Evolutionary conservation across 2,888 invertebrate genomes (phyloP), one percentile per base, ranked within the genome.

Genomic region (Megaustenia siamemsis): DNA sequence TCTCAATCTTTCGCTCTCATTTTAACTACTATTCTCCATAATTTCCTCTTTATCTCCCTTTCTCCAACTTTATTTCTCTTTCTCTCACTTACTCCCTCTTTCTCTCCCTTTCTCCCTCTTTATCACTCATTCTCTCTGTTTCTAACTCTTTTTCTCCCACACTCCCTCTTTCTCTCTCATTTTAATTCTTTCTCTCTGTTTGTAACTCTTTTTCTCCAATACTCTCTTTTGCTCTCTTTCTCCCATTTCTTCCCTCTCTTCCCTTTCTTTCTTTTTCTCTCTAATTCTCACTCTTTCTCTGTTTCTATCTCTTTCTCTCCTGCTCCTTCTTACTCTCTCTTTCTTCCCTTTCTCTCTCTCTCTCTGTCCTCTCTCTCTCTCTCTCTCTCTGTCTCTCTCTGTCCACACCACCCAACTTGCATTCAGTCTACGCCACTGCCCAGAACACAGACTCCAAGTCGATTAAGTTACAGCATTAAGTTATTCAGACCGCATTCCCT

Each of bases 301-400:
- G 45, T 75, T 28, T 75, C 18, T 45, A 12, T 75, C 28, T 75
- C 75, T 69, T 24, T 35, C n/a, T 73, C 73, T 38, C 24, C 40
- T 73, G 21, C 12, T 73, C n/a, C 40, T 43, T 73, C 38, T 73
- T 43, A 28, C 21, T 24, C 35, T 38, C 38, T 38, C 35, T 38
- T 71, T 24, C 38, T 38, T 71, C 75, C 43, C 45, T 75, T 21
- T 45, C 45, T 75, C 28, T 75, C 75, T 69, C 35, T 35, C n/a
- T 73, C 73, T 38, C 24, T 73, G 5, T 73, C 40, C 12, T 73
- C n/a, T 73, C 73, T 73, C 38, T 73, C 73, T 40, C 21, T n/a
- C n/a, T 69, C 6, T 69, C 15, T 69, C 32, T 35, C 4, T 69
- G 32, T 69, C 69, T 69, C 32, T 69, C 69, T 28, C 32, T 69